Evolutionary conservation across 2,888 invertebrate species (phyloP), one percentile per base, ranked within the genome.

Genomic region (Nemurella pictetii): DNA sequence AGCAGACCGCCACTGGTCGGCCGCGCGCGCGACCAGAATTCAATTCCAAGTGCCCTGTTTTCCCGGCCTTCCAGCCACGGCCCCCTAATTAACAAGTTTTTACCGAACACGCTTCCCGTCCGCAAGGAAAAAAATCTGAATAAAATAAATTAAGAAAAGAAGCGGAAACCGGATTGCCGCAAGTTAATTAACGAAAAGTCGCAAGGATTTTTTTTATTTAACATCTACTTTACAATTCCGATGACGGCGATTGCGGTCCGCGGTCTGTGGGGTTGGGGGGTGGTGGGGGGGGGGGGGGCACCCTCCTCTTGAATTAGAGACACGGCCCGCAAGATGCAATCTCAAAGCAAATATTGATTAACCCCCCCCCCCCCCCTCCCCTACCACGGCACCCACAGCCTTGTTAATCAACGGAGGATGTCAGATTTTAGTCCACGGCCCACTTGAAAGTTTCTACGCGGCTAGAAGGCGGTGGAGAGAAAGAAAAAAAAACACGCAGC

Each of bases 181-280:
- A 4, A 82, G 82, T 82, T 82, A 82, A 82, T 82, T 82, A 82
- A 82, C 55, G n/a, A 82, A 78, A 78, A 82, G 55, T 72, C 72
- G 28, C 82, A 80, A 35, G 27, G 55, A 27, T 72, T 80, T 80
- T 80, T 82, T 82, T 27, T 72, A 82, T 82, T 82, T 82, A 82
- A 82, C 82, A 82, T 82, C 82, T 82, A 82, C 72, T 82, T 82
- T 82, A 55, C 55, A 82, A 82, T 82, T 82, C 82, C 82, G 55
- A 82, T 82, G 82, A 72, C 55, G 82, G 27, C 26, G 78, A n/a
- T n/a, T n/a, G n/a, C n/a, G n/a, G n/a, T n/a, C n/a, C n/a, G n/a
- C n/a, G n/a, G n/a, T n/a, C n/a, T n/a, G n/a, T n/a, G n/a, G n/a
- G n/a, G n/a, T n/a, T n/a, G n/a, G n/a, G n/a, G n/a, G n/a, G n/a